phyloP scores from a whole-genome alignment of 2,113 vertebrate species.

The Progne subis region DNA sequence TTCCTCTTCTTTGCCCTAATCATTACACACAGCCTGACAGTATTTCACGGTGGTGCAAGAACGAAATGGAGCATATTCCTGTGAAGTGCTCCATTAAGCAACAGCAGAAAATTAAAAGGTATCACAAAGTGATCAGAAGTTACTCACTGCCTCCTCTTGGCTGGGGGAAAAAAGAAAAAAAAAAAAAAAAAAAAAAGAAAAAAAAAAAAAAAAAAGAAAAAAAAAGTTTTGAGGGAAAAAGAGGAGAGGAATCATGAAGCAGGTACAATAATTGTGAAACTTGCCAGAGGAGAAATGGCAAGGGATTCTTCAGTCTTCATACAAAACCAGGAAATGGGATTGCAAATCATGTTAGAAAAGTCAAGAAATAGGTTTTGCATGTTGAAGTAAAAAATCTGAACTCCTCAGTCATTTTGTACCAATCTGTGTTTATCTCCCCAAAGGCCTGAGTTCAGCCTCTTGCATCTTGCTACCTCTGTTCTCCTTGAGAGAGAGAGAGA shows the following conservation, averaged over 20 bases:
- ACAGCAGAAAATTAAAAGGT: conserved; percentile 32
- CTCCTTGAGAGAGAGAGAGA: not conserved
- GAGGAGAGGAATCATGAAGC: not conserved
- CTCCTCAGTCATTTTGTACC: not conserved
- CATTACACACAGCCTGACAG: not conserved
- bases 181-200: not conserved
- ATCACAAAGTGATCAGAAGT: not conserved
- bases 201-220: not conserved
- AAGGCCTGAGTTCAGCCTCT: not conserved
- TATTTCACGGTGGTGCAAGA: not conserved
- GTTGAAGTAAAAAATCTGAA: not conserved
- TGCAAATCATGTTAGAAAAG: not conserved
- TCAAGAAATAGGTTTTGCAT: not conserved
- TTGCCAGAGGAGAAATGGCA: not conserved
- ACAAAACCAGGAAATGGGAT: not conserved
- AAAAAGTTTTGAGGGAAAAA: not conserved
- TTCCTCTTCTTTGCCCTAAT: not conserved
- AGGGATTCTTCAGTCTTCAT: not conserved
- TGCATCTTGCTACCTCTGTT: not conserved
- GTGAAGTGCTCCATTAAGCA: not conserved
- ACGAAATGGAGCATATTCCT: conserved; percentile 13
- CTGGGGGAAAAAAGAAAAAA: not conserved
- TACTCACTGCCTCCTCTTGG: not conserved
- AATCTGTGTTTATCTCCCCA: not conserved
- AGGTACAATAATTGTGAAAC: not conserved